Percentiles rank a stretch among this genome's conserved stretches.
Evolutionary conservation across 2,113 vertebrate species (phyloP).

Genomic region (Tragelaphus buxtoni): DNA sequence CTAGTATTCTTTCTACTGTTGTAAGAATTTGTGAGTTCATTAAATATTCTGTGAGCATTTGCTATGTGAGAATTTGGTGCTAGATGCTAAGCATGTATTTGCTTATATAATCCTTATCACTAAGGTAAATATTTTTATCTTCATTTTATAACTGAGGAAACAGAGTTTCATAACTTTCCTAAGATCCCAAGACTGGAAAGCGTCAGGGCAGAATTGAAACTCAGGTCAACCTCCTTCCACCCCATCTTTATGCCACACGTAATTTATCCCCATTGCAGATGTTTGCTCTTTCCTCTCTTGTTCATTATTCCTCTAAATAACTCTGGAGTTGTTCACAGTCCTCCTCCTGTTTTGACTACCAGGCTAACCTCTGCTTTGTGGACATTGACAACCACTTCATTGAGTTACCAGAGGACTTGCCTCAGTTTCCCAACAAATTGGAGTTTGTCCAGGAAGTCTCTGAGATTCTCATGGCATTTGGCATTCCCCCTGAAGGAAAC

Average conservation of each 20-base stretch:
- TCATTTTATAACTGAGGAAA: not conserved
- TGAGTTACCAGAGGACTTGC: slow-evolving; percentile 96
- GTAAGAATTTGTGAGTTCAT: not conserved
- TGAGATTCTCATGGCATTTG: slow-evolving; percentile 93
- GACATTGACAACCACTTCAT: slow-evolving; percentile 99
- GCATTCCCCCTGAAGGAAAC: slow-evolving; percentile 93
- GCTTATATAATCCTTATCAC: not conserved
- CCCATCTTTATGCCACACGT: not conserved
- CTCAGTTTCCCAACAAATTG: slow-evolving; percentile 98
- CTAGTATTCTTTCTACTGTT: not conserved
- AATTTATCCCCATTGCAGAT: not conserved
- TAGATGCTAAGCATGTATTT: not conserved
- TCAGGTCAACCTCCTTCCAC: not conserved
- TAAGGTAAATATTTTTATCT: not conserved
- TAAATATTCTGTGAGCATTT: not conserved
- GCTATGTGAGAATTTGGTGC: not conserved
- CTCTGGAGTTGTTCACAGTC: not conserved
- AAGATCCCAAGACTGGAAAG: not conserved
- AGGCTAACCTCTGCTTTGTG: slow-evolving; percentile 99
- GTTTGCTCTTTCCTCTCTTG: not conserved
- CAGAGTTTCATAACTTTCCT: not conserved
- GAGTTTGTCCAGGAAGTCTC: slow-evolving; percentile 99
- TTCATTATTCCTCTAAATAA: not conserved
- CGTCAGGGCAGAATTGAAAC: not conserved
- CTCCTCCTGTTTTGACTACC: slow-evolving; percentile 65